These are phyloP conservation scores for Zaprionus capensis DNA, from an alignment of 1,140 invertebrate species.

Conservation along the genomic window DNA sequence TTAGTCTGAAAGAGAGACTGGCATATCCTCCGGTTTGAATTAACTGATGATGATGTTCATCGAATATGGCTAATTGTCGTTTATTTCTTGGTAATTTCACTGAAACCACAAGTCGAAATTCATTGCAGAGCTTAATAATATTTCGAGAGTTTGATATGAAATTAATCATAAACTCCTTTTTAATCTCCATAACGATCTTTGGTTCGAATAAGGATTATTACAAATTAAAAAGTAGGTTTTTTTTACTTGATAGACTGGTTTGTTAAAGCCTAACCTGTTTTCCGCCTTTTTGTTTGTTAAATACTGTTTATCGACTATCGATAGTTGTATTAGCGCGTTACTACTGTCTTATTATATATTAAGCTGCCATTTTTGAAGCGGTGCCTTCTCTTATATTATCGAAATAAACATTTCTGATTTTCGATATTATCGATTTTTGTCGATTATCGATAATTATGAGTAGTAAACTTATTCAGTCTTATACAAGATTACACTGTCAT, in stretches of 20 bases:
- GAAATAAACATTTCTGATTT: neutral
- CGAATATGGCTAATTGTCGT: constrained; percentile 8
- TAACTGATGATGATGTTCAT: neutral
- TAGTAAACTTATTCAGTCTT: no score
- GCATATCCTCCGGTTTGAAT: neutral
- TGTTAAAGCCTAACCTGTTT: no score
- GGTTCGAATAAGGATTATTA: neutral
- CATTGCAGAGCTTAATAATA: neutral
- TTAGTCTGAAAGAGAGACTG: neutral
- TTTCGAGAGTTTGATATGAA: neutral
- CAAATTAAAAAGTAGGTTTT: no score
- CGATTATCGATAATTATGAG: neutral
- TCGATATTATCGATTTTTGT: neutral
- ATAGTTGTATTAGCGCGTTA: neutral
- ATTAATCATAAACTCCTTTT: neutral
- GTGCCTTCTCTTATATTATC: no score
- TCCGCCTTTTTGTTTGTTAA: no score
- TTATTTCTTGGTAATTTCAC: constrained; percentile 5
- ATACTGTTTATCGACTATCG: neutral
- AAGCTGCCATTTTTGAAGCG: no score
- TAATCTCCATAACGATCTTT: neutral
- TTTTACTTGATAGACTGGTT: no score
- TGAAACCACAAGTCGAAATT: neutral
- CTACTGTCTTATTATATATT: no score
- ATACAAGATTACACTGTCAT: no score